Base-by-base conservation (phyloP, 2,113 vertebrate genomes). In the Notarius quadriscutis region DNA sequence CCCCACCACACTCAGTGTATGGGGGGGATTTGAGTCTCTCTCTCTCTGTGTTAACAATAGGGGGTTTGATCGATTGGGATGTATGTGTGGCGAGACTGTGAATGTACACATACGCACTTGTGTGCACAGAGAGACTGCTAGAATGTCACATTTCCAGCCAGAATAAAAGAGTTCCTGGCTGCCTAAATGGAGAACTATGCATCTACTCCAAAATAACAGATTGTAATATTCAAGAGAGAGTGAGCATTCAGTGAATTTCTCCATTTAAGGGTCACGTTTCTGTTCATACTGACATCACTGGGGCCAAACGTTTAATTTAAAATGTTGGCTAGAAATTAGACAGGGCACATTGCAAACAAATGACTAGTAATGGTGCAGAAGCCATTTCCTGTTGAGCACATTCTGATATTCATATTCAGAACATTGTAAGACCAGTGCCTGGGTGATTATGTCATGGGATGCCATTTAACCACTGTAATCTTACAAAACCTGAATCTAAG, bases 91-190 rank as follows among this genome's bases (percentile, higher is more conserved):
- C 63, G 83, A 74, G 75, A 48, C 53, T 81, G 84, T 50, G 84
- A 51, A 84, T 48, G 86, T 89, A 91, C 84, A 71, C 58, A 81
- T 91, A 82, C 90, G 62, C 14, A 85, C 50, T 72, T 27, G 58
- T 85, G 89, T 83, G 78, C 75, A 55, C 84, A 51, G 17, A 69
- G 53, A 51, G 67, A 51, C 48, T 79, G 81, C 71, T 81, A 81
- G 69, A 75, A 80, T 86, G 79, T 83, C 81, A 86, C 83, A 30
- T 81, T 55, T 27, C 41, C 84, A 92, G 93, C 94, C 94, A 94
- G 92, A 91, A 92, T 92, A 93, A 95, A 94, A 92, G 93, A 89
- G 87, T 91, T 88, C 88, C 92, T 94, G 93, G 93, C 94, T 88
- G 89, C 87, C 89, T 87, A 87, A 89, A 92, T 65, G 60, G 89